Conservation (phyloP, 2,113 vertebrate species). For the Myotis davidii region DNA sequence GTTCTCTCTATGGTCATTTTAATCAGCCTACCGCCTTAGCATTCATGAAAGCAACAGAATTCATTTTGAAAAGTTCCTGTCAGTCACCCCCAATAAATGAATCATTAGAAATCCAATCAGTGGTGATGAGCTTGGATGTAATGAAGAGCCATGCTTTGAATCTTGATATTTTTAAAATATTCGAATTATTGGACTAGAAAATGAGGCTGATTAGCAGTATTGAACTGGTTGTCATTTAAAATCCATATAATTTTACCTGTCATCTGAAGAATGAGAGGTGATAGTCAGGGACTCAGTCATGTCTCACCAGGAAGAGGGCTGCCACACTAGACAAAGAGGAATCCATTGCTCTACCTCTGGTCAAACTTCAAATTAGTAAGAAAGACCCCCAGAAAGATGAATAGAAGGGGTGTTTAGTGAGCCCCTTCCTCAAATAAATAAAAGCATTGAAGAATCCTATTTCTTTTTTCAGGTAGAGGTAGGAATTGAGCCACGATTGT, state of each 20-base stretch:
- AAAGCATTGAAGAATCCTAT: not conserved
- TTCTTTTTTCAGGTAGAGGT: not conserved
- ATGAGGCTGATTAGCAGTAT: constrained; percentile 17
- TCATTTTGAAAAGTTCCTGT: constrained; percentile 65
- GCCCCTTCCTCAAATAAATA: not conserved
- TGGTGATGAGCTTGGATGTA: constrained; percentile 48
- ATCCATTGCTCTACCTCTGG: not conserved
- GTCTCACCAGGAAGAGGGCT: not conserved
- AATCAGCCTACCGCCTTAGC: constrained; percentile 34
- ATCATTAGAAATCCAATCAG: constrained; percentile 61
- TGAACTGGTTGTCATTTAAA: constrained; percentile 41
- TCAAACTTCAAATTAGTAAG: not conserved
- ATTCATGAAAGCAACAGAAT: not conserved
- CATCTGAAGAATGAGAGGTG: not conserved
- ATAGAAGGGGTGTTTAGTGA: not conserved
- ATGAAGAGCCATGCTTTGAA: constrained; percentile 54
- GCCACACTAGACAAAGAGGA: not conserved
- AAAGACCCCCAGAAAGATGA: not conserved
- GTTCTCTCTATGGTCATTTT: constrained; percentile 41
- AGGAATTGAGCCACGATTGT: not conserved
- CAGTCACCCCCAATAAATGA: constrained; percentile 65
- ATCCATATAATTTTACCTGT: constrained; percentile 38
- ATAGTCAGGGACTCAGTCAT: not conserved
- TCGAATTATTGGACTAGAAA: constrained; percentile 18
- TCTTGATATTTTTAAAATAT: constrained; percentile 41